A percentile compares a stretch with the other conserved stretches of the same genome.
These are phyloP conservation scores for Chinchilla lanigera DNA, from an alignment of 2,113 vertebrate genomes.

Conservation along the genomic window DNA sequence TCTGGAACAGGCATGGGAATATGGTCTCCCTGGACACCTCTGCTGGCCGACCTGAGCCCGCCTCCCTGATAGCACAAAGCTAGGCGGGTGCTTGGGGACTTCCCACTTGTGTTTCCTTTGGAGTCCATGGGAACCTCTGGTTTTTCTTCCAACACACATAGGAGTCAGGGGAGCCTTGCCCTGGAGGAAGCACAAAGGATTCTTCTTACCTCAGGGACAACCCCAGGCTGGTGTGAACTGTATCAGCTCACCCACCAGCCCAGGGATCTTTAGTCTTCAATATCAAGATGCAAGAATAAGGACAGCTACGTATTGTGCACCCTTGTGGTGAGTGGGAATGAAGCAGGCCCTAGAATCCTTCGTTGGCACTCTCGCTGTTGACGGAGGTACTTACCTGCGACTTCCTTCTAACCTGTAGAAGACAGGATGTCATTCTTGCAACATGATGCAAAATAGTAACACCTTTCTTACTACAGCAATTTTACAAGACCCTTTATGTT, in stretches of 20 bases:
- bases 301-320: neutral
- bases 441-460: accelerated
- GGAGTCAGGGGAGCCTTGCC: accelerated
- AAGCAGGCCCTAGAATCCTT: neutral
- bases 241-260: neutral
- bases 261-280: neutral
- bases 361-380: too few species aligned
- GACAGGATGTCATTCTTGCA: neutral
- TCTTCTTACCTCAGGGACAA: neutral
- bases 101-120: too few species aligned
- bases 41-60: neutral
- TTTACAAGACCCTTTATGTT: neutral
- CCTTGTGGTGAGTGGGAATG: neutral
- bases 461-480: neutral
- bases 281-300: neutral
- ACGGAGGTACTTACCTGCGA: neutral
- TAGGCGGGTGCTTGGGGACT: neutral
- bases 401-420: neutral
- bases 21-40: accelerated
- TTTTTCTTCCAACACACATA: neutral
- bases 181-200: neutral
- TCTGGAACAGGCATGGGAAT: accelerated
- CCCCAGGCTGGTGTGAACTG: too few species aligned
- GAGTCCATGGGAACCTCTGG: neutral
- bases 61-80: too few species aligned